phyloP scores from a whole-genome alignment of 1,140 invertebrate genomes.

The Amyelois transitella region DNA sequence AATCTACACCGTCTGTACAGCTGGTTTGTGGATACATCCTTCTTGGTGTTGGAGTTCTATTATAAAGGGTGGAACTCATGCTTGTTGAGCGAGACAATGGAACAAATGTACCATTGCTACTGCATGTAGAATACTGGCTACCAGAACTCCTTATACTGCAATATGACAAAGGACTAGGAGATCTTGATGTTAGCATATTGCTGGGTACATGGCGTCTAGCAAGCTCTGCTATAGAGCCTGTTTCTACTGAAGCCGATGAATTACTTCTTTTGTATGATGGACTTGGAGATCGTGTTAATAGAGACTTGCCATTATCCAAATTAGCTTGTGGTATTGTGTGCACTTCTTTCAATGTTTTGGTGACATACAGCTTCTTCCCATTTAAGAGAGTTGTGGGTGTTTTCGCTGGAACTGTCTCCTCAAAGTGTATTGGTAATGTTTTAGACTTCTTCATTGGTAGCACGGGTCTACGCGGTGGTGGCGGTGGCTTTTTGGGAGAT shows the following conservation, averaged over 20 bases:
- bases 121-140: slow-evolving; percentile 69
- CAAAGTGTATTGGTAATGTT: slow-evolving; percentile 64
- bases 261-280: slow-evolving; percentile 55
- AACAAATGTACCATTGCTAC: slow-evolving; percentile 60
- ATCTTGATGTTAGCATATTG: slow-evolving; percentile 52
- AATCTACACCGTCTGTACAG: slow-evolving; percentile 56
- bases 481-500: slow-evolving; percentile 55
- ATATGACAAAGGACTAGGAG: slow-evolving; percentile 61
- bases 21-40: slow-evolving; percentile 79
- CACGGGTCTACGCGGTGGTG: slow-evolving; percentile 45
- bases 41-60: slow-evolving; percentile 72
- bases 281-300: slow-evolving; percentile 60
- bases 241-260: slow-evolving; percentile 58
- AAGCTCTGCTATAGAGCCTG: slow-evolving; percentile 66
- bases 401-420: slow-evolving; percentile 53
- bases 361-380: slow-evolving; percentile 55
- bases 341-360: slow-evolving; percentile 68
- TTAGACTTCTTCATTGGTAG: slow-evolving; percentile 67
- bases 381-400: slow-evolving; percentile 38
- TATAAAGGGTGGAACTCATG: slow-evolving; percentile 57
- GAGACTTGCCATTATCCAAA: slow-evolving; percentile 38
- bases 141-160: slow-evolving; percentile 57
- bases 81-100: slow-evolving; percentile 61
- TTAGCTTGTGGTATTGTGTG: slow-evolving; percentile 48
- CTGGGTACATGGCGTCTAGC: slow-evolving; percentile 52